A percentile compares a stretch with the other conserved stretches of the same genome.
Conservation (phyloP, 1,140 invertebrate species). For the Bombus terrestris region DNA sequence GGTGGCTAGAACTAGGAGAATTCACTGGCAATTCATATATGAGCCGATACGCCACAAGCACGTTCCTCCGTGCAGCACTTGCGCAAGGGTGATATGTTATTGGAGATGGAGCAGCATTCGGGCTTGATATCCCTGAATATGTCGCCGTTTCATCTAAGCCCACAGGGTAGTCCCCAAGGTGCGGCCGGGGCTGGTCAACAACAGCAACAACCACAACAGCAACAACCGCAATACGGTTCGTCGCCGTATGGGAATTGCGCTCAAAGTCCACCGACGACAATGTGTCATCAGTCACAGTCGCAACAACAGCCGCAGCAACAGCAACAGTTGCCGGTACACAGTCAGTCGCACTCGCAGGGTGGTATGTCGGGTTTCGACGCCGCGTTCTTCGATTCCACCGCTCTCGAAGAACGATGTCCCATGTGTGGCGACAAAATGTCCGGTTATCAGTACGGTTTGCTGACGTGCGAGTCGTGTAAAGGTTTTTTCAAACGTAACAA, state of each 20-base stretch:
- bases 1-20: slow-evolving; percentile 9
- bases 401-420: slow-evolving; percentile 98
- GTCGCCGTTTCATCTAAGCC: slow-evolving; percentile 90
- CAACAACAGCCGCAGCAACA: slow-evolving; percentile 62
- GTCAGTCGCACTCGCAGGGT: slow-evolving; percentile 68
- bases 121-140: slow-evolving; percentile 93
- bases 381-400: slow-evolving; percentile 90
- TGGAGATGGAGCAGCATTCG: slow-evolving; percentile 92
- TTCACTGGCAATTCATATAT: slow-evolving; percentile 59
- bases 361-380: slow-evolving; percentile 79
- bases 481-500: slow-evolving; percentile 98
- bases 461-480: slow-evolving; percentile 99
- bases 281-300: slow-evolving; percentile 75
- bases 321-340: slow-evolving; percentile 61
- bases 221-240: slow-evolving; percentile 72
- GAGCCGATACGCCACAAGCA: slow-evolving; percentile 64
- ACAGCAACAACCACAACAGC: slow-evolving; percentile 65
- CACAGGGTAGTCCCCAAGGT: slow-evolving; percentile 84
- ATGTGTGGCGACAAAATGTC: slow-evolving; percentile 99
- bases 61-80: slow-evolving; percentile 69
- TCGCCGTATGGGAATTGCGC: slow-evolving; percentile 75
- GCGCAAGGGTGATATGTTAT: slow-evolving; percentile 88
- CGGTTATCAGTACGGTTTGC: slow-evolving; percentile 99
- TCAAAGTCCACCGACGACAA: slow-evolving; percentile 79
- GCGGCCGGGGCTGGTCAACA: slow-evolving; percentile 72